These are phyloP conservation scores for Zoanthus sociatus DNA, from an alignment of 92 coral and sea anemone genomes.

Conservation along the genomic window DNA sequence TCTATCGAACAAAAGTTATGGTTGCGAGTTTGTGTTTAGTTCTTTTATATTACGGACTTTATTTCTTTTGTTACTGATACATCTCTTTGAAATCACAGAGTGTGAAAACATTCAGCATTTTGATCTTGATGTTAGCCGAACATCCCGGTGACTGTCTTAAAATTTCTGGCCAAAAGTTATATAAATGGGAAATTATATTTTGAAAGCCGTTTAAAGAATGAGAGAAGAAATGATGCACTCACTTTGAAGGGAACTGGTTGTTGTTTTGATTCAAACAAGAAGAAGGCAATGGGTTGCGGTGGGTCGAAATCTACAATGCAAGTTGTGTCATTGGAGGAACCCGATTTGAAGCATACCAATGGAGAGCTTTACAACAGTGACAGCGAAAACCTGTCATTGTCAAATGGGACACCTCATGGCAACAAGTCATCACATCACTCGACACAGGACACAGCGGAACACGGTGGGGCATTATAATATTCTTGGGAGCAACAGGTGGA, in stretches of 20 bases:
- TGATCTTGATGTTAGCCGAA: background rate
- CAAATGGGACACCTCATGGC: constrained; percentile 15
- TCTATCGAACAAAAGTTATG: background rate
- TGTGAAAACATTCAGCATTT: constrained; percentile 4
- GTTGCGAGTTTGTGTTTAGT: background rate
- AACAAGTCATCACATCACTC: background rate
- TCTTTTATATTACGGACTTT: background rate
- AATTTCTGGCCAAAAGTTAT: constrained; percentile 1
- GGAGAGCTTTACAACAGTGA: constrained; percentile 9
- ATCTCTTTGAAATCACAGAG: background rate
- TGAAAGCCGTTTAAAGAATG: background rate
- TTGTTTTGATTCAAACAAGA: background rate
- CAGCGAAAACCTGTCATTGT: constrained; percentile 10
- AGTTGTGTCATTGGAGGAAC: constrained; percentile 8
- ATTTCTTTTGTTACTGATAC: background rate
- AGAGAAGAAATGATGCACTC: background rate
- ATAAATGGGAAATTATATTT: background rate
- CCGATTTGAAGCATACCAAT: background rate
- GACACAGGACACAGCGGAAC: background rate
- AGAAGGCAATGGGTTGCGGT: constrained; percentile 26
- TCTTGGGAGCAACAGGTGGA: background rate
- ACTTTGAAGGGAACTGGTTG: background rate
- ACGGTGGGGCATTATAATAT: background rate
- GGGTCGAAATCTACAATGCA: constrained; percentile 21
- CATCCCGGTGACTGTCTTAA: background rate